Base-by-base conservation (phyloP, 1,140 invertebrate species). In the Bemisia tabaci region DNA sequence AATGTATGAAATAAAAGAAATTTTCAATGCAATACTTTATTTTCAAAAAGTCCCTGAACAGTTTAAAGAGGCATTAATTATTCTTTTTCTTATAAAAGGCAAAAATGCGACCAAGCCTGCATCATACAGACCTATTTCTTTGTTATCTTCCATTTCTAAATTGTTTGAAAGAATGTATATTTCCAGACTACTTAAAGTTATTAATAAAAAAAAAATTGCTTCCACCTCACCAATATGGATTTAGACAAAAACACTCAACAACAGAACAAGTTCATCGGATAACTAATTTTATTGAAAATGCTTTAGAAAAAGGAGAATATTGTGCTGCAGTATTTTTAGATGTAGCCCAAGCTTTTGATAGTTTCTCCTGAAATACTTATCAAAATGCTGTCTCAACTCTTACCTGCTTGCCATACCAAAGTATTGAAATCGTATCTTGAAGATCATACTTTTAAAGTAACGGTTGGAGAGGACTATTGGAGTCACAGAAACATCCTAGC, bases 191-290 rank as follows among this genome's bases (percentile, higher is more conserved):
- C 69, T 26, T 70, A 26, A 60, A 60, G 26, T 12, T 23, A 59
- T 61, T 63, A 22, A 1, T 60, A n/a, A 60, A 33, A n/a, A n/a
- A n/a, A n/a, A n/a, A 60, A n/a, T 59, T 61, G 22, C 61, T 60
- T 71, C 1, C 70, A 73, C 17, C 70, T 26, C 22, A 75, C 9
- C 76, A 80, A 67, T 78, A 77, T 70, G 77, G 76, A 0, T 79
- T 80, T 59, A 71, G 74, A 69, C 26, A 27, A 33, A 62, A 65
- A 17, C 73, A 76, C 26, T 72, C 65, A 11, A 79, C 77, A 0
- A 70, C 71, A 0, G 73, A 77, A 64, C 77, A 79, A 67, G 26
- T 79, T 1, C 60, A 72, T 0, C 67, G 74, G 62, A 71, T 81
- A n/a, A n/a, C n/a, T n/a, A n/a, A n/a, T n/a, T n/a, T n/a, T n/a